A percentile compares a stretch with the other conserved stretches of the same genome.
Evolutionary conservation across 2,888 invertebrate species (phyloP).

Genomic region (Pteria penguin): DNA sequence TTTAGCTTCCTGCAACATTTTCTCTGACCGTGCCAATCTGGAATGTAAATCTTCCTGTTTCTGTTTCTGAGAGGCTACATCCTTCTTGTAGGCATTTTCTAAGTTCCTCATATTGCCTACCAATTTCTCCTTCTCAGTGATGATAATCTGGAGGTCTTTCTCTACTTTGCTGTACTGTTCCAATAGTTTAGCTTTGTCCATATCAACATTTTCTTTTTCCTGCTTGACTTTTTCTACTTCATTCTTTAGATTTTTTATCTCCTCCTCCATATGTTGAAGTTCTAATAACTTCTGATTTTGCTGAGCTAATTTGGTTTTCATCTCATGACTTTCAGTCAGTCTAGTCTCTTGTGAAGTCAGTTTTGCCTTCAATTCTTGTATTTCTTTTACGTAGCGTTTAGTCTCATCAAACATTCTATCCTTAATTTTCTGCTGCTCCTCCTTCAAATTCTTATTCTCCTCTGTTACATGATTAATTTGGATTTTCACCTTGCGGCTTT

Average conservation of each 20-base stretch:
- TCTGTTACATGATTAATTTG: conserved; percentile 33
- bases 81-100: conserved; percentile 58
- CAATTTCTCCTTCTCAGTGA: conserved; percentile 43
- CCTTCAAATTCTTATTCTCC: conserved; percentile 41
- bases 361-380: conserved; percentile 40
- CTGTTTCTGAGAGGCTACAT: conserved; percentile 53
- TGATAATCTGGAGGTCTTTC: conserved; percentile 39
- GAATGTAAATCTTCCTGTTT: conserved; percentile 52
- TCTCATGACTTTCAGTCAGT: conserved; percentile 45
- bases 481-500: conserved; percentile 51
- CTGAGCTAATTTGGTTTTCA: conserved; percentile 48
- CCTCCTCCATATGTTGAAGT: background rate
- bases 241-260: conserved; percentile 35
- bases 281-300: background rate
- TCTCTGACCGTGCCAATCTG: conserved; percentile 52
- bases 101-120: conserved; percentile 50
- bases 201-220: conserved; percentile 46
- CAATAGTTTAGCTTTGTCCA: conserved; percentile 35
- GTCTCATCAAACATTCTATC: conserved; percentile 36
- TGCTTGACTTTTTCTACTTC: conserved; percentile 40
- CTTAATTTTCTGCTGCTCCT: conserved; percentile 27
- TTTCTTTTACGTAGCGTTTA: conserved; percentile 42
- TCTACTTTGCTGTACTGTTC: conserved; percentile 25
- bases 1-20: conserved; percentile 56
- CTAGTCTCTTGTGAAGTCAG: conserved; percentile 35